Conservation (phyloP, 2,888 invertebrate species). For the Chymomyza fuscimana region DNA sequence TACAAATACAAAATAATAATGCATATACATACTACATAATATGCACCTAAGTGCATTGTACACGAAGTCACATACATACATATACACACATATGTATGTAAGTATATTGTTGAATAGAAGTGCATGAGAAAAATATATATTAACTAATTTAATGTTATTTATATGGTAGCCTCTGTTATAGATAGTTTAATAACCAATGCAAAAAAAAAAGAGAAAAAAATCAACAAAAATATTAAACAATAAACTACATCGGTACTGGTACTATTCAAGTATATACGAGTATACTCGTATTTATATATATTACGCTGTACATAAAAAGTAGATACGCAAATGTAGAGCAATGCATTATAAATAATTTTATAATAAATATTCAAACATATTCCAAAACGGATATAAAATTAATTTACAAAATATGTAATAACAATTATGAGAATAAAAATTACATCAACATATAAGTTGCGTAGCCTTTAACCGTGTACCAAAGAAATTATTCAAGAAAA, state of each 20-base stretch:
- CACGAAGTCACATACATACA: slow-evolving; percentile 20
- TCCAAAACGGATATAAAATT: slow-evolving; percentile 15
- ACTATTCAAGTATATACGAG: slow-evolving; percentile 15
- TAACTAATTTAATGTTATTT: slow-evolving; percentile 23
- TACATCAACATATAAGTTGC: slow-evolving; percentile 32
- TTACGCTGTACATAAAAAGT: neutral
- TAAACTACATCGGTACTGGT: slow-evolving; percentile 18
- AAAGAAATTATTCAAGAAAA: slow-evolving; percentile 40
- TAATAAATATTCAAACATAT: slow-evolving; percentile 8
- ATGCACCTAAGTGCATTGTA: too few species aligned
- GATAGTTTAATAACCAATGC: slow-evolving; percentile 60
- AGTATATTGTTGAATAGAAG: slow-evolving; percentile 47
- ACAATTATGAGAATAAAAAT: slow-evolving; percentile 29
- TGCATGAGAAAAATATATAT: slow-evolving; percentile 23
- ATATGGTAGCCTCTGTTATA: slow-evolving; percentile 60
- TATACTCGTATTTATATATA: neutral
- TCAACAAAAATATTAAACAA: neutral
- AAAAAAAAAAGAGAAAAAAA: neutral
- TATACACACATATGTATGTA: slow-evolving; percentile 28
- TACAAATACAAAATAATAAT: neutral
- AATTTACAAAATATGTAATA: neutral
- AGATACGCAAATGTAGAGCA: slow-evolving; percentile 53
- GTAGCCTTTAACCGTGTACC: slow-evolving; percentile 70
- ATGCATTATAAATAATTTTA: slow-evolving; percentile 54
- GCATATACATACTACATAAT: neutral